Base-by-base conservation (phyloP, 2,797 vertebrate species). In the Sebastes jordani region DNA sequence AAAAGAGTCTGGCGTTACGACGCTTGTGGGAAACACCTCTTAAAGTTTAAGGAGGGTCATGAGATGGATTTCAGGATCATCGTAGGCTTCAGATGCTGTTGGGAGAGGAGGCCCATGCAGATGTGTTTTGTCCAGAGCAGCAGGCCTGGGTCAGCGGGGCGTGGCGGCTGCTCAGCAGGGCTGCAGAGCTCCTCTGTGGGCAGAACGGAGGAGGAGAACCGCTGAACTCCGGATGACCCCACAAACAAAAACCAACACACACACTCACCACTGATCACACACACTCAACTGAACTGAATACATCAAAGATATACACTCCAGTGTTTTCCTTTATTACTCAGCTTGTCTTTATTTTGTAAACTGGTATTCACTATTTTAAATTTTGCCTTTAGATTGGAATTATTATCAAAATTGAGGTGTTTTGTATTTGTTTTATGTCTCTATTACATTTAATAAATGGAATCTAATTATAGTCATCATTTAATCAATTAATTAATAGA, bases 161-260 rank as follows among this genome's bases (percentile, higher is more conserved):
- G 55, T 30, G 66, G 66, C 54, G 5, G 64, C 63, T 4, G 64
- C 85, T 63, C 81, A 78, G 83, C 77, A 68, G 84, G 86, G 34
- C 60, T 79, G 68, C 74, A 34, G 56, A 72, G 58, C 34, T 71
- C 67, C 54, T 71, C 73, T 52, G 63, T 71, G 66, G 61, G 79
- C 68, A 81, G 73, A 46, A 71, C 42, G 42, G 42, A 84, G 66
- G 68, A 83, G 80, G 80, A 88, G 84, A 90, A 81, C 78, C 63
- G 67, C 80, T 93, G 89, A 93, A 90, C 93, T 90, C 81, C 23
- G 46, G 38, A 66, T 92, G 93, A 95, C 94, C 86, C 52, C 52
- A 49, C 27, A 34, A 10, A 66, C 27, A 11, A 13, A 30, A 63
- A 29, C 30, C n/a, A 61, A 65, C 56, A 64, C 65, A 64, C 65